Evolutionary conservation across 2,113 vertebrate genomes (phyloP), one percentile per base, ranked within the genome.

Genomic region (Indri indri): DNA sequence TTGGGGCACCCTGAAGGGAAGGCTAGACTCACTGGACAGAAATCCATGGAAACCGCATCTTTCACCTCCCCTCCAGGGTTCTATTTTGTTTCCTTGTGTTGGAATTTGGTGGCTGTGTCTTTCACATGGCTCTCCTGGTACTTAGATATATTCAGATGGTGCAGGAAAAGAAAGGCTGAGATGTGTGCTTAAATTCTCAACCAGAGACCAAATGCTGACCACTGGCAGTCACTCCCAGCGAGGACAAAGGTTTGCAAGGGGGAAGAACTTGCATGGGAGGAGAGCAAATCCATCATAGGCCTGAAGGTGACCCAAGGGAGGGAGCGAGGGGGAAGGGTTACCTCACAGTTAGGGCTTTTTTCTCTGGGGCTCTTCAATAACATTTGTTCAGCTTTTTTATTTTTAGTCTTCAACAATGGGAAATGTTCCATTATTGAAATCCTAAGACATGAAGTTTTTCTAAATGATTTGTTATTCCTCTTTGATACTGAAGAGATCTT

Each of bases 101-200:
- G 59, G 6, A 94, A 45, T 88, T 87, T 85, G 42, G 40, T 91
- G 37, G 83, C n/a, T 88, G 94, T 95, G 50, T 59, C 65, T 76
- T 91, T 77, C 0, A 1, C 11, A 65, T 5, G 16, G 3, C 5
- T 83, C 42, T 95, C 34, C 3, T 17, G 76, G 86, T 57, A 76
- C 32, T 85, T 25, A 57, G 80, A 57, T 82, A 76, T 76, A 93
- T 90, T 88, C 37, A 8, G 23, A n/a, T 27, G 37, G 27, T 40
- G 20, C 10, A 63, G 65, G 66, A 77, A 68, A 91, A 90, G 70
- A 8, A 66, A 73, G 84, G 32, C 37, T 92, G 63, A 66, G 30
- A 88, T 81, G 42, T 57, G 7, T 80, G 40, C 52, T 68, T 85
- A 63, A 89, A 77, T 90, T 94, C 82, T 92, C 86, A 97, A 76